A percentile compares a stretch with the other conserved stretches of the same genome.
Evolutionary conservation across 2,888 invertebrate species (phyloP).

Genomic region (Spisula subtruncata): DNA sequence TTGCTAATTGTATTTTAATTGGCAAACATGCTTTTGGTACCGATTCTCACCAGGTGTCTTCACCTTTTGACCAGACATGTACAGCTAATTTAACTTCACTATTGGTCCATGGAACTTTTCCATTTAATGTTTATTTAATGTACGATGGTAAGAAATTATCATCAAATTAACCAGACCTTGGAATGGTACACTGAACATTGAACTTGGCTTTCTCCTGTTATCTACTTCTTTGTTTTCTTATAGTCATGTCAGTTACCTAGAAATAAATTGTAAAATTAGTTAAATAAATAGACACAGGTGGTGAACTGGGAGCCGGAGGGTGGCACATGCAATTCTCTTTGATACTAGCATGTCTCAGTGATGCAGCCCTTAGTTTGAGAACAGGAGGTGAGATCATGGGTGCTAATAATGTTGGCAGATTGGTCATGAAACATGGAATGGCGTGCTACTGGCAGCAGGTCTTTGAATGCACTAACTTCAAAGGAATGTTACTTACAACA

Average conservation of each 20-base stretch:
- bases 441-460: background rate
- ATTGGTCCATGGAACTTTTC: constrained; percentile 17
- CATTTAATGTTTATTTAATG: constrained; percentile 46
- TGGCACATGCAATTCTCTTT: constrained; percentile 34
- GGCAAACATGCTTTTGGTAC: background rate
- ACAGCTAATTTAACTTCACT: background rate
- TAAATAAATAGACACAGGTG: constrained; percentile 70
- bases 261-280: constrained; percentile 64
- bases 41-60: constrained; percentile 16
- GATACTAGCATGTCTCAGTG: background rate
- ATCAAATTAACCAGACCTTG: constrained; percentile 40
- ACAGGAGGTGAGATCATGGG: background rate
- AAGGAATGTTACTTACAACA: constrained; percentile 25
- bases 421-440: constrained; percentile 5
- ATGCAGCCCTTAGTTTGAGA: background rate
- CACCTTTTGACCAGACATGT: constrained; percentile 47
- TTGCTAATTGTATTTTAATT: background rate
- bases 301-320: constrained; percentile 15
- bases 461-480: constrained; percentile 39
- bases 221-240: constrained; percentile 57
- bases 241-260: constrained; percentile 44
- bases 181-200: constrained; percentile 25
- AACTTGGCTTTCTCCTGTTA: constrained; percentile 24
- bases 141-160: constrained; percentile 40
- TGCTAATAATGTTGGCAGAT: background rate